Evolutionary conservation across 2,797 vertebrate species (phyloP).

Genomic region (Dipus sagitta): DNA sequence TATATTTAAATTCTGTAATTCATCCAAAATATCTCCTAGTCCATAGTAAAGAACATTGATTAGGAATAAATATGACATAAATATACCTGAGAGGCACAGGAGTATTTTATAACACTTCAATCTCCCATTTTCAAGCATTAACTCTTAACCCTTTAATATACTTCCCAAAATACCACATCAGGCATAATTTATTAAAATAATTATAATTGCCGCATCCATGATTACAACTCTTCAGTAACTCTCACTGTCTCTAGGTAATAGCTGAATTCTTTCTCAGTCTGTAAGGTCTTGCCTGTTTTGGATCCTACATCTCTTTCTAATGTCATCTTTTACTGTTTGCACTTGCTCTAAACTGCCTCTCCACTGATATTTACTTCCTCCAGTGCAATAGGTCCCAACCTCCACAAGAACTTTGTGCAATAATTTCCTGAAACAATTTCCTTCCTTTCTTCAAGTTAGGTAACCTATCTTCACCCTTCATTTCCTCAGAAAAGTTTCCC

Average conservation of each 20-base stretch:
- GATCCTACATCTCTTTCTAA: not conserved
- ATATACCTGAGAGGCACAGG: not conserved
- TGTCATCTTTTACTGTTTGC: not conserved
- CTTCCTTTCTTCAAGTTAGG: not conserved
- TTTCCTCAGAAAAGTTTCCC: conserved; percentile 1
- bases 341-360: not conserved
- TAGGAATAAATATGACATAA: not conserved
- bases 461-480: not conserved
- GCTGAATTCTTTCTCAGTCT: not conserved
- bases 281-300: not conserved
- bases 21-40: conserved; percentile 44
- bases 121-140: not conserved
- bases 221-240: not conserved
- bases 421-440: conserved; percentile 45
- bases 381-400: not conserved
- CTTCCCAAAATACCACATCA: not conserved
- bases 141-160: not conserved
- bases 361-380: not conserved
- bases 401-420: not conserved
- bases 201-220: not conserved
- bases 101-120: not conserved
- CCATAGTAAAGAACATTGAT: conserved; percentile 9
- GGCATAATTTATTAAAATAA: not conserved
- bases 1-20: conserved; percentile 20
- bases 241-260: not conserved